Percentiles rank a stretch among this genome's conserved stretches.
Evolutionary conservation across 2,113 vertebrate genomes (phyloP).

Genomic region (Bostrychus sinensis): DNA sequence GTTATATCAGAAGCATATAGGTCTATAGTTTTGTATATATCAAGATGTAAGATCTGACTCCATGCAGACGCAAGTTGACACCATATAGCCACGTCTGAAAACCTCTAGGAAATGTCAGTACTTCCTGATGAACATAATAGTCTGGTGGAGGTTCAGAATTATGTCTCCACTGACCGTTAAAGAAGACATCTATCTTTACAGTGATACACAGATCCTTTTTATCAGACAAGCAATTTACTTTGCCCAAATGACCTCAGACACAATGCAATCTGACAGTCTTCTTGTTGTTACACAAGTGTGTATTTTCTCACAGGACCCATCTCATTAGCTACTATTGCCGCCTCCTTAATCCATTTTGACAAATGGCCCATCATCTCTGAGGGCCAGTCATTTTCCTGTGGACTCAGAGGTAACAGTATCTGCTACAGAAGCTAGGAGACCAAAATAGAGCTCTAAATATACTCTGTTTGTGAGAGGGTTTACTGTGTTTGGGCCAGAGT

Average conservation of each 20-base stretch:
- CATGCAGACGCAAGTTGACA: too few relatives aligned
- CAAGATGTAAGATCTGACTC: too few relatives aligned
- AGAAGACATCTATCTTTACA: conserved; percentile 22
- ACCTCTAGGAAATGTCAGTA: too few relatives aligned
- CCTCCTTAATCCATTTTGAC: conserved; percentile 50
- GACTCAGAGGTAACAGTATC: conserved; percentile 80
- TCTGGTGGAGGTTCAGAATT: background rate
- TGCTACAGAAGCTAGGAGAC: too few relatives aligned
- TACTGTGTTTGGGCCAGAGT: conserved; percentile 25
- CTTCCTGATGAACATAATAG: background rate
- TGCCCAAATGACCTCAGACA: conserved; percentile 27
- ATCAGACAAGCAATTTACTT: conserved; percentile 9
- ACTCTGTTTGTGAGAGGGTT: conserved; percentile 64
- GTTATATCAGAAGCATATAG: too few relatives aligned
- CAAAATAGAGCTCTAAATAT: conserved; percentile 80
- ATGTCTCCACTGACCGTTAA: conserved; percentile 10
- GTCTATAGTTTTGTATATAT: too few relatives aligned
- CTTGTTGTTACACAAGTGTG: background rate
- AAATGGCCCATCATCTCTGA: conserved; percentile 61
- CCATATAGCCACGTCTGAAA: too few relatives aligned
- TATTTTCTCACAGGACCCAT: conserved; percentile 12
- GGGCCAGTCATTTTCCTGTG: conserved; percentile 72
- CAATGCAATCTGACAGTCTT: background rate
- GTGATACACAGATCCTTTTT: conserved; percentile 20
- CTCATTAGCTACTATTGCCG: conserved; percentile 57